Conservation (phyloP, 2,797 vertebrate species). For the Lepus oiostolus region DNA sequence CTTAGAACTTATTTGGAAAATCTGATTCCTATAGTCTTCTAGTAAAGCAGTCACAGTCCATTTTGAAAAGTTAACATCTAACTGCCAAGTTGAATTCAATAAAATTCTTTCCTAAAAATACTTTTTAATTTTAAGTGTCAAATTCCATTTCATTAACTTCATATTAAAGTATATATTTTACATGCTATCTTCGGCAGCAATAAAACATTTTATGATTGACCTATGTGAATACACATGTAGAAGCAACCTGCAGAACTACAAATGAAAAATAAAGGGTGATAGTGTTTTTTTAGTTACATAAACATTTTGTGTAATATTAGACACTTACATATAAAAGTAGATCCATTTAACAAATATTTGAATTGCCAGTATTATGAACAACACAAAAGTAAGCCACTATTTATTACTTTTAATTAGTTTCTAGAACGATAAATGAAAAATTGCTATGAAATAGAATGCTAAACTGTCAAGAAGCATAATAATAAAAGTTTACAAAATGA, state of each 20-base stretch:
- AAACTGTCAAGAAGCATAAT: not conserved
- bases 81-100: not conserved
- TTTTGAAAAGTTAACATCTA: constrained; percentile 28
- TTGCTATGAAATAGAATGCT: not conserved
- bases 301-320: not conserved
- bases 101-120: not conserved
- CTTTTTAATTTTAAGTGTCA: not conserved
- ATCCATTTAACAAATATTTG: constrained; percentile 23
- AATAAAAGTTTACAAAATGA: not conserved
- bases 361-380: not conserved
- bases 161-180: not conserved
- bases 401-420: not conserved
- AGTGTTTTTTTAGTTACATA: not conserved
- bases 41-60: not conserved
- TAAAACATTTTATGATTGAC: not conserved
- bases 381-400: not conserved
- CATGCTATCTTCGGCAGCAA: not conserved
- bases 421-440: not conserved
- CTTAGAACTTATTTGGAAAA: not conserved
- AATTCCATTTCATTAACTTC: not conserved
- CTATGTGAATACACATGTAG: not conserved
- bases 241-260: not conserved
- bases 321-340: not conserved
- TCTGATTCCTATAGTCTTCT: not conserved
- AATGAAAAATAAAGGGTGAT: not conserved